Percentiles rank a stretch among this genome's conserved stretches.
phyloP scores from a whole-genome alignment of 2,797 vertebrate genomes.

The Semaprochilodus insignis region DNA sequence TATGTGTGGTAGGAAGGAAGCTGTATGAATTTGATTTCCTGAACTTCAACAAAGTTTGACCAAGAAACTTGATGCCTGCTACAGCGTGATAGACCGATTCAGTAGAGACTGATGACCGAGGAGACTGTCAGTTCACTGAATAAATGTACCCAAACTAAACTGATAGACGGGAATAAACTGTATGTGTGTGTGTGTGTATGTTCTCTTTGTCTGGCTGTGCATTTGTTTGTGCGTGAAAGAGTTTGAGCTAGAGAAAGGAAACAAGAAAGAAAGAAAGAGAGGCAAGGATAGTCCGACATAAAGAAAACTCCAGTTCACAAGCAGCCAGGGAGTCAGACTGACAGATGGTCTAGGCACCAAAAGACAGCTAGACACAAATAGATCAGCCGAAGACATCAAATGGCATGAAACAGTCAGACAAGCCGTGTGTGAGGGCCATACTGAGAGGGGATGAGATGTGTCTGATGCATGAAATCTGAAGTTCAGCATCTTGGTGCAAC shows the following conservation, averaged over 20 bases:
- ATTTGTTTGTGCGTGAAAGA: conserved; percentile 23
- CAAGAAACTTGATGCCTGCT: neutral
- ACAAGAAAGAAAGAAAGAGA: conserved; percentile 8
- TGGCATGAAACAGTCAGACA: conserved; percentile 1
- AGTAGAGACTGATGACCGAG: neutral
- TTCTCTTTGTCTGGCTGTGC: conserved; percentile 13
- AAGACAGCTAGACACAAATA: conserved; percentile 6
- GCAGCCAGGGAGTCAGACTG: neutral
- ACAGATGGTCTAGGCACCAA: conserved; percentile 3
- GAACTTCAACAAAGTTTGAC: neutral
- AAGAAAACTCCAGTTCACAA: neutral
- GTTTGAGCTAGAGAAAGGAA: neutral
- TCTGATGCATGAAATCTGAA: conserved; percentile 22
- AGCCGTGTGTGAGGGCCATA: neutral
- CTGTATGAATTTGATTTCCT: neutral
- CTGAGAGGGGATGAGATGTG: neutral
- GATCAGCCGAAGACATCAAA: conserved; percentile 14
- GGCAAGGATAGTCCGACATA: neutral
- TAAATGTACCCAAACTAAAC: neutral
- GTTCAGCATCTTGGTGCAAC: neutral
- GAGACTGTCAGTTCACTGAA: conserved; percentile 3
- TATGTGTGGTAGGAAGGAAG: neutral
- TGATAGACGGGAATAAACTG: neutral
- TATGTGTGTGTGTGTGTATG: conserved; percentile 3
- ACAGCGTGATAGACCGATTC: neutral